Conservation (phyloP, 2,888 invertebrate genomes). For the Galerucella pusilla region DNA sequence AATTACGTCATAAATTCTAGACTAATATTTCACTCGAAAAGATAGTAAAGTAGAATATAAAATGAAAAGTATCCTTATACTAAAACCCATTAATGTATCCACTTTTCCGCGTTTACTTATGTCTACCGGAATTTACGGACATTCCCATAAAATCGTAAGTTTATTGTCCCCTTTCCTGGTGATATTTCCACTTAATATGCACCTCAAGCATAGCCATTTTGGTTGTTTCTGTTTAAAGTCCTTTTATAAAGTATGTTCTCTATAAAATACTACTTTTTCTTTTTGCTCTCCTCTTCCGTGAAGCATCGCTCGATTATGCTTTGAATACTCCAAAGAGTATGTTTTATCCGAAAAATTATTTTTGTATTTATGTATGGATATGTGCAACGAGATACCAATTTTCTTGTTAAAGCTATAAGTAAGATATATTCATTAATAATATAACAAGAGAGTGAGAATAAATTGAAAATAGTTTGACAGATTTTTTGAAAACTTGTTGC, state of each 20-base stretch:
- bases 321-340: slow-evolving; percentile 15
- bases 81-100: slow-evolving; percentile 32
- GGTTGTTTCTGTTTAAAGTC: slow-evolving; percentile 37
- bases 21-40: slow-evolving; percentile 25
- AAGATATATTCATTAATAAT: too few species aligned
- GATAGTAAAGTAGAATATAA: slow-evolving; percentile 28
- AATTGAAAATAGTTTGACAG: too few species aligned
- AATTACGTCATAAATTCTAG: slow-evolving; percentile 25
- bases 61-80: slow-evolving; percentile 35
- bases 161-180: slow-evolving; percentile 40
- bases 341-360: background rate
- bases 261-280: slow-evolving; percentile 32
- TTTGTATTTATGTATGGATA: slow-evolving; percentile 3
- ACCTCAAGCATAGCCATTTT: slow-evolving; percentile 38
- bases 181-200: slow-evolving; percentile 42
- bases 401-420: too few species aligned
- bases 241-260: slow-evolving; percentile 30
- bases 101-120: slow-evolving; percentile 34
- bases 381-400: background rate
- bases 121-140: slow-evolving; percentile 41
- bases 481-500: too few species aligned
- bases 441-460: too few species aligned
- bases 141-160: slow-evolving; percentile 39
- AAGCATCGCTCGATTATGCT: slow-evolving; percentile 34
- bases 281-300: slow-evolving; percentile 18